Evolutionary conservation across 2,113 vertebrate species (phyloP).

Genomic region (Clarias gariepinus): DNA sequence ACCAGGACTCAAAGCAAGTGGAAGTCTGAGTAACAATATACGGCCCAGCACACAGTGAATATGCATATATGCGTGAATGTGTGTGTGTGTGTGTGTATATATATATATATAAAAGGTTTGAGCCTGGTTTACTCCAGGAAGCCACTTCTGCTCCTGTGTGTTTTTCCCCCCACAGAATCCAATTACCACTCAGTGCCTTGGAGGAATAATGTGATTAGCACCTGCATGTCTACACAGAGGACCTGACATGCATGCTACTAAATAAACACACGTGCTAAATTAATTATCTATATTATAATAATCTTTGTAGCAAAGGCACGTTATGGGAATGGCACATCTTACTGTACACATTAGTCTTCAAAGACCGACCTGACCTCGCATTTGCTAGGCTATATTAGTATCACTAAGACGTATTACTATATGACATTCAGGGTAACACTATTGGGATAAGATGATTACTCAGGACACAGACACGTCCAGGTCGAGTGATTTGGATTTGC

Average conservation of each 20-base stretch:
- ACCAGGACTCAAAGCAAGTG: background rate
- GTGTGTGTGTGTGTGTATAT: background rate
- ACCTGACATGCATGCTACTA: background rate
- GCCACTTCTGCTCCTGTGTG: background rate
- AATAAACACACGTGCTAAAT: constrained; percentile 11
- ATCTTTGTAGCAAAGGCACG: background rate
- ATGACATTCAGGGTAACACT: background rate
- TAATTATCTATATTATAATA: background rate
- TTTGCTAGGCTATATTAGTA: constrained; percentile 13
- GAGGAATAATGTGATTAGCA: constrained; percentile 27
- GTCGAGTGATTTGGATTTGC: background rate
- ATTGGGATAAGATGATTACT: background rate
- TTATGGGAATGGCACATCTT: background rate
- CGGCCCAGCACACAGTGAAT: background rate
- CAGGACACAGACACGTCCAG: background rate
- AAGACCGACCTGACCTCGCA: background rate
- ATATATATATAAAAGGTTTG: background rate
- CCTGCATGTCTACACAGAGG: constrained; percentile 26
- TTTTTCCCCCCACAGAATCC: background rate
- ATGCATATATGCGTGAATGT: background rate
- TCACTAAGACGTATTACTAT: background rate
- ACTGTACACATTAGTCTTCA: background rate
- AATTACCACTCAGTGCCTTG: constrained; percentile 20
- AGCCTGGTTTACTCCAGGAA: background rate
- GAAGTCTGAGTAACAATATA: background rate